A percentile compares a stretch with the other conserved stretches of the same genome.
Conservation (phyloP, 2,113 vertebrate species). For the Pterocles orientalis region DNA sequence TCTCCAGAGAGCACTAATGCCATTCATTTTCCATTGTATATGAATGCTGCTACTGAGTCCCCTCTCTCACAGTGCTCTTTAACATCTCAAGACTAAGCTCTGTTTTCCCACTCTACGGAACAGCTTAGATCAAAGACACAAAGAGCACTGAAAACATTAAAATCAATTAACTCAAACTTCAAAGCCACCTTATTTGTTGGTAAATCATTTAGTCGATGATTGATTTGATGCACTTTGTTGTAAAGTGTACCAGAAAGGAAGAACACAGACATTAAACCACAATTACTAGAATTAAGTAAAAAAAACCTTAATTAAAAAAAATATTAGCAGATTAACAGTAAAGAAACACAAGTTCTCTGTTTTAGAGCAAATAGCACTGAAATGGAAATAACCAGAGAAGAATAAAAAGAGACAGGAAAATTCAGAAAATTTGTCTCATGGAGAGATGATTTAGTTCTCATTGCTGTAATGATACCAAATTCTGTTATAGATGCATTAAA, state of each 20-base stretch:
- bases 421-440: conserved; percentile 10
- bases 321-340: not conserved
- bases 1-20: not conserved
- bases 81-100: conserved; percentile 20
- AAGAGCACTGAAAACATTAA: conserved; percentile 48
- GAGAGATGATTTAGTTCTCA: conserved; percentile 37
- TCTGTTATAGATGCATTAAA: conserved; percentile 57
- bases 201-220: not conserved
- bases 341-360: not conserved
- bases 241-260: conserved; percentile 30
- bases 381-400: not conserved
- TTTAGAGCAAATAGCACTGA: not conserved
- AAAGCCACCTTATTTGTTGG: conserved; percentile 4
- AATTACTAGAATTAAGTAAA: not conserved
- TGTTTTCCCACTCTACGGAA: not conserved
- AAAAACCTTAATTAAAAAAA: not conserved
- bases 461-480: conserved; percentile 38
- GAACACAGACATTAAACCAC: not conserved
- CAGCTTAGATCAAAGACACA: conserved; percentile 49
- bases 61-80: not conserved
- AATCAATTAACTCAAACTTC: conserved; percentile 62
- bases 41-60: not conserved
- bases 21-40: not conserved
- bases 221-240: conserved; percentile 21
- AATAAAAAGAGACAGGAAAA: not conserved